These are phyloP conservation scores for Sebastes baramenuke DNA, from an alignment of 2,797 vertebrate species.

Conservation along the genomic window DNA sequence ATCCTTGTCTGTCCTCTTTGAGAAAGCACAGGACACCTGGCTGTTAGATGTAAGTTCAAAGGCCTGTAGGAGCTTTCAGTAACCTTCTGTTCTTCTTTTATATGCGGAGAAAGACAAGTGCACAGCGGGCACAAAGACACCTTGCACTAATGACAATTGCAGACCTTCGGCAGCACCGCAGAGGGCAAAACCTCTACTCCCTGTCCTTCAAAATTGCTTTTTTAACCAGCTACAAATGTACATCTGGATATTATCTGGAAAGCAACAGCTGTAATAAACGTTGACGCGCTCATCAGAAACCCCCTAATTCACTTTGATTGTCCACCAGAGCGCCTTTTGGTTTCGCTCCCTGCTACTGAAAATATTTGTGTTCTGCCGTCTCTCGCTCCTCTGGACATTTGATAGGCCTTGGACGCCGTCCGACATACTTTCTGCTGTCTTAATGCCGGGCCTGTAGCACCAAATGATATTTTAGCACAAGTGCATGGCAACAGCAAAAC, in stretches of 20 bases:
- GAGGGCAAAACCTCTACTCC: constrained; percentile 42
- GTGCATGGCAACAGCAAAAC: constrained; percentile 88
- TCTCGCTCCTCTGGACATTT: constrained; percentile 71
- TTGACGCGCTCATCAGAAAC: constrained; percentile 71
- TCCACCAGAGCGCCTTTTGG: constrained; percentile 70
- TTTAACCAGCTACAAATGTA: constrained; percentile 49
- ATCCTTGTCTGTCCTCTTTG: constrained; percentile 61
- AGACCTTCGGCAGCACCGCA: constrained; percentile 46
- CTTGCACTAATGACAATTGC: constrained; percentile 70
- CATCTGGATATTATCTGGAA: constrained; percentile 77
- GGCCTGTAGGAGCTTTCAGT: constrained; percentile 38
- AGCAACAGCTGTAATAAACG: constrained; percentile 73
- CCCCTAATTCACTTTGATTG: constrained; percentile 76
- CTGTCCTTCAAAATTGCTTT: constrained; percentile 48
- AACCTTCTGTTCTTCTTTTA: constrained; percentile 50
- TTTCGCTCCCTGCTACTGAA: constrained; percentile 76
- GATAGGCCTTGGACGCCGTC: constrained; percentile 70
- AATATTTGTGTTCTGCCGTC: constrained; percentile 77
- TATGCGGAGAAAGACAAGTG: constrained; percentile 61
- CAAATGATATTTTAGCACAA: constrained; percentile 85
- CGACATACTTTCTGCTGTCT: constrained; percentile 79
- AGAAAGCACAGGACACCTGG: constrained; percentile 73
- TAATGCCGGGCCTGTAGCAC: constrained; percentile 71
- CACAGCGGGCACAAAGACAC: constrained; percentile 59
- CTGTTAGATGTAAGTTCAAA: constrained; percentile 71